These are phyloP conservation scores for Nothoprocta pentlandii DNA, from an alignment of 2,113 vertebrate species.

Conservation along the genomic window DNA sequence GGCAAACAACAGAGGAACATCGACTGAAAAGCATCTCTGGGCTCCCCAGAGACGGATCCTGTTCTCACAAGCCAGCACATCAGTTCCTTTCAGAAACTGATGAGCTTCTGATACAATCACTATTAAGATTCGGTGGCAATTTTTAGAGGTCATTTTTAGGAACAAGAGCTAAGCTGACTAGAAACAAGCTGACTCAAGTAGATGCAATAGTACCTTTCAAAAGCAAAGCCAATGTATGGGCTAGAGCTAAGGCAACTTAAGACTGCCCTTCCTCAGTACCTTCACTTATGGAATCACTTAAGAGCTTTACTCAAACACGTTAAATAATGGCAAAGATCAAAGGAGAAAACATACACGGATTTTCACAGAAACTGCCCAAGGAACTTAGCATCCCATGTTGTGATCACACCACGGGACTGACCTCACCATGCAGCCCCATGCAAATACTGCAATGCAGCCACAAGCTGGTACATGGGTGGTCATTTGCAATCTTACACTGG, in stretches of 20 bases:
- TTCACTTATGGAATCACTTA: not conserved
- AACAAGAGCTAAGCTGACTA: not conserved
- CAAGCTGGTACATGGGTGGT: not conserved
- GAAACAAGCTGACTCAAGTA: not conserved
- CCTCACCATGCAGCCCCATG: not conserved
- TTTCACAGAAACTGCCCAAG: not conserved
- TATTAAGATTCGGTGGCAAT: not conserved
- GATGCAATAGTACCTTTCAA: not conserved
- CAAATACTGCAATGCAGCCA: not conserved
- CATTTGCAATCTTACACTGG: not conserved
- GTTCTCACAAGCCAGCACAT: not conserved
- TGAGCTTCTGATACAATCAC: not conserved
- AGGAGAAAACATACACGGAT: not conserved
- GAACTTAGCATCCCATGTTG: not conserved
- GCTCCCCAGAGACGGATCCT: not conserved
- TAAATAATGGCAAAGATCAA: not conserved
- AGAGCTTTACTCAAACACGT: not conserved
- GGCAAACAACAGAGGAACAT: not conserved
- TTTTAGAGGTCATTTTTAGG: not conserved
- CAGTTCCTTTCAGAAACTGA: not conserved
- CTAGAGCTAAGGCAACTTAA: not conserved
- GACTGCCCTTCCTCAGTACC: not conserved
- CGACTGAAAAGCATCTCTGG: not conserved
- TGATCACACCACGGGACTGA: not conserved
- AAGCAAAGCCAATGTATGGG: not conserved